Evolutionary conservation across 2,888 invertebrate genomes (phyloP).

Genomic region (Chalcosyrphus nemorum): DNA sequence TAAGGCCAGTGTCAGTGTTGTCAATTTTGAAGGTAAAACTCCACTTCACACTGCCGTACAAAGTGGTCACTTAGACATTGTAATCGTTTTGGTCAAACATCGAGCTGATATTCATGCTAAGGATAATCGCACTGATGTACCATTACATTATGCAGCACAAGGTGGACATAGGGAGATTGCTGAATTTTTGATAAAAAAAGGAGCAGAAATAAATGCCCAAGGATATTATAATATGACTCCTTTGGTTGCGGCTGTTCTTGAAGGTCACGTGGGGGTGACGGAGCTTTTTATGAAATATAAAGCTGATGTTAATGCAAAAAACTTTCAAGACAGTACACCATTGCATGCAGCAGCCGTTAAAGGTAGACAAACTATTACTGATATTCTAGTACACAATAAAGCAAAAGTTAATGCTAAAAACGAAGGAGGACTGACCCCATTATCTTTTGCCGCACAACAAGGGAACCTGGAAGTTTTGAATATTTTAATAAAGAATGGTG

Average conservation of each 20-base stretch:
- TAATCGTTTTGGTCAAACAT: conserved; percentile 2
- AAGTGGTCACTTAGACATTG: neutral
- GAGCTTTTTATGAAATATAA: neutral
- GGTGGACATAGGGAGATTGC: neutral
- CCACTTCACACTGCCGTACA: neutral
- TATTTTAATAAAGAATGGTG: conserved; percentile 10
- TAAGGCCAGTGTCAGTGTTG: neutral
- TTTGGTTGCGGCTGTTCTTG: neutral
- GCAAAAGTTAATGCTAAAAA: conserved; percentile 15
- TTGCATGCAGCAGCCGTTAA: conserved; percentile 17
- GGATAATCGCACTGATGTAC: neutral
- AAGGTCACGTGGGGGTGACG: neutral
- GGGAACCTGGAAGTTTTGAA: neutral
- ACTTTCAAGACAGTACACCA: neutral
- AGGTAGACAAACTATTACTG: neutral
- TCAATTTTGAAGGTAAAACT: neutral
- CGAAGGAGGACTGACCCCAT: neutral
- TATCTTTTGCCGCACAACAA: conserved; percentile 10
- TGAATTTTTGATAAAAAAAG: conserved; percentile 25
- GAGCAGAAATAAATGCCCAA: conserved; percentile 9
- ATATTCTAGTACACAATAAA: conserved; percentile 20
- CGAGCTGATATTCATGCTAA: conserved; percentile 10
- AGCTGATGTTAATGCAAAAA: conserved; percentile 13
- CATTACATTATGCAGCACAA: conserved; percentile 21
- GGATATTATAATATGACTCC: neutral